Evolutionary conservation across 2,797 vertebrate species (phyloP).

Genomic region (Clamator glandarius): DNA sequence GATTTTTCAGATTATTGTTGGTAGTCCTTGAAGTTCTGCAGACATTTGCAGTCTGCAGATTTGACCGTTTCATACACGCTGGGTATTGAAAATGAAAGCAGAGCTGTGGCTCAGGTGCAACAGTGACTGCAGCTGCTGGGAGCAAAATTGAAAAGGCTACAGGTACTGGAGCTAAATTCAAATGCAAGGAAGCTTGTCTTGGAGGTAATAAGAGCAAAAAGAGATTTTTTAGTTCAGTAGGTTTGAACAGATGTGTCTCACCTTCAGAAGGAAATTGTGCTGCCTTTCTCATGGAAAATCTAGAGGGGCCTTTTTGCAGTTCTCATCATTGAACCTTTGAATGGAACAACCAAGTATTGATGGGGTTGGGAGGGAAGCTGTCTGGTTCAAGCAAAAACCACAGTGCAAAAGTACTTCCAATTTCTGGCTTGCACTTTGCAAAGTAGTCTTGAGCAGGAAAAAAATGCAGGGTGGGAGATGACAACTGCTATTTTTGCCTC

Average conservation of each 20-base stretch:
- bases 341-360: not conserved
- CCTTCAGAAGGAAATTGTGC: not conserved
- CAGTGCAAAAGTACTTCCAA: not conserved
- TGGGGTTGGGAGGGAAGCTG: not conserved
- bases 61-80: not conserved
- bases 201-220: not conserved
- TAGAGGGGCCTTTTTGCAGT: not conserved
- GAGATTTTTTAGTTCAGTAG: not conserved
- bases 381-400: not conserved
- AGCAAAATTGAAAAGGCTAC: not conserved
- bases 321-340: not conserved
- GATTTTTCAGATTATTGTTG: not conserved
- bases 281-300: fast-evolving
- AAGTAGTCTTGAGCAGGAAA: not conserved
- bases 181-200: not conserved
- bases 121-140: not conserved
- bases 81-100: not conserved
- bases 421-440: not conserved
- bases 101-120: not conserved
- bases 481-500: not conserved
- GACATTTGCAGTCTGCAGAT: not conserved
- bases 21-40: not conserved
- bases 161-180: not conserved
- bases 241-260: not conserved
- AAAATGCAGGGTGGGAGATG: not conserved